phyloP scores from a whole-genome alignment of 1,140 invertebrate species.

The Drosophila busckii region DNA sequence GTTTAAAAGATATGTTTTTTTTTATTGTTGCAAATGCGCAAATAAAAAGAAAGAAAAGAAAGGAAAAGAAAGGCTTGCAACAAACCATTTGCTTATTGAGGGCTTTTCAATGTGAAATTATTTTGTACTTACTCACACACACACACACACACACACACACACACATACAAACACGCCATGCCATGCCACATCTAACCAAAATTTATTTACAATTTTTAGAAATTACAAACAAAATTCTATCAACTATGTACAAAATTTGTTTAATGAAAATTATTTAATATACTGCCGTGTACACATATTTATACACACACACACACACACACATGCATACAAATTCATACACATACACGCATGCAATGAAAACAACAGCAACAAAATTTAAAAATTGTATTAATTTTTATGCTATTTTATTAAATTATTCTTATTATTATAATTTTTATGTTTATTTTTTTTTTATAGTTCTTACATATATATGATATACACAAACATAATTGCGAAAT shows the following conservation, averaged over 20 bases:
- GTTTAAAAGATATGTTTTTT: constrained; percentile 51
- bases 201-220: constrained; percentile 15
- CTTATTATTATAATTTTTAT: constrained; percentile 73
- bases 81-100: constrained; percentile 28
- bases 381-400: constrained; percentile 76
- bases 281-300: constrained; percentile 67
- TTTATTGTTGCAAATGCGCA: constrained; percentile 17
- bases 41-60: constrained; percentile 19
- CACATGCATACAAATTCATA: constrained; percentile 16
- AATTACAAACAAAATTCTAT: constrained; percentile 15
- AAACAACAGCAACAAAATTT: constrained; percentile 22
- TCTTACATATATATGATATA: constrained; percentile 39
- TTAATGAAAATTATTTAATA: constrained; percentile 15
- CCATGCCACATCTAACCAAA: constrained; percentile 26
- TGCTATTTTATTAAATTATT: constrained; percentile 77
- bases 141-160: constrained; percentile 25
- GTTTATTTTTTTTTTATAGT: constrained; percentile 68
- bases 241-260: constrained; percentile 52
- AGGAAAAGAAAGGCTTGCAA: constrained; percentile 7
- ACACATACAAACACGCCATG: constrained; percentile 22
- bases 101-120: constrained; percentile 66
- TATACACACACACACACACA: constrained; percentile 42
- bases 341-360: constrained; percentile 28
- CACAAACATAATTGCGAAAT: constrained; percentile 36
- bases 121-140: constrained; percentile 67